Conservation (phyloP, 2,888 invertebrate genomes). For the Spisula subtruncata region DNA sequence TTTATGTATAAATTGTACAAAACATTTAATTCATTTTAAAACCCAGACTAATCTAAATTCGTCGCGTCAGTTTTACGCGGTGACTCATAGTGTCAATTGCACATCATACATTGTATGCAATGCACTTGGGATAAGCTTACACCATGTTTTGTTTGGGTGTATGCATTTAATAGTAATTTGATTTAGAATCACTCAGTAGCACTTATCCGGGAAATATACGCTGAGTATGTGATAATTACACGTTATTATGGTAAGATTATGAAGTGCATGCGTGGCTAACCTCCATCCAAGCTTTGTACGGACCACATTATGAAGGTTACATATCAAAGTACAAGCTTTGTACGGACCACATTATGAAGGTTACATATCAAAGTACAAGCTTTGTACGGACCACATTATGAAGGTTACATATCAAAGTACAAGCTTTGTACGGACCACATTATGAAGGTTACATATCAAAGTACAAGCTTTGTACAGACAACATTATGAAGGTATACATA, state of each 20-base stretch:
- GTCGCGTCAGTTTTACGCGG: neutral
- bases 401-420: no score
- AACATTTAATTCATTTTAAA: neutral
- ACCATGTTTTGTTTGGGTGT: neutral
- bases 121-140: neutral
- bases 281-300: neutral
- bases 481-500: no score
- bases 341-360: no score
- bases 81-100: neutral
- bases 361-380: no score
- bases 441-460: no score
- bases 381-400: no score
- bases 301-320: no score
- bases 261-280: neutral
- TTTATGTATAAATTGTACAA: neutral
- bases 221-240: neutral
- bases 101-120: neutral
- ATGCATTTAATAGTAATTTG: neutral
- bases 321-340: no score
- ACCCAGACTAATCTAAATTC: neutral
- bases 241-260: neutral
- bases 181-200: neutral
- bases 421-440: no score
- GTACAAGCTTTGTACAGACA: no score
- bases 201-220: neutral